Evolutionary conservation across 2,888 invertebrate genomes (phyloP).

Genomic region (Volucella zonaria): DNA sequence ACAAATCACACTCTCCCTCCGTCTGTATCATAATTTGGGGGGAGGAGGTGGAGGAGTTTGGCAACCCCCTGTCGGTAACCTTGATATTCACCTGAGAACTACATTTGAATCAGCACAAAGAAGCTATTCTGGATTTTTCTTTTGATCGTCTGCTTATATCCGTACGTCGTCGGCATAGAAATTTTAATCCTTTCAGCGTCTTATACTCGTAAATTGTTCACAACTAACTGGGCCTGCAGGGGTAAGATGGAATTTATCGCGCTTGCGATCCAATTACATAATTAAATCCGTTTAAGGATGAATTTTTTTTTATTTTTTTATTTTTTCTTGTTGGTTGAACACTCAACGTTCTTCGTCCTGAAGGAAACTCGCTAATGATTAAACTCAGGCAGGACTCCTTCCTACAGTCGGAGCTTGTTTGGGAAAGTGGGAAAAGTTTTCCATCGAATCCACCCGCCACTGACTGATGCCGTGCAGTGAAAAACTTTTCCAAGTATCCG

Average conservation of each 20-base stretch:
- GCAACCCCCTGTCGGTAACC: background rate
- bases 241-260: conserved; percentile 34
- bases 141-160: conserved; percentile 37
- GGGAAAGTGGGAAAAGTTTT: conserved; percentile 31
- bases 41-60: too few species aligned
- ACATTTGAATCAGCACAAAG: background rate
- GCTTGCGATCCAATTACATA: conserved; percentile 79
- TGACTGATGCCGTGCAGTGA: background rate
- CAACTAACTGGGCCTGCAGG: conserved; percentile 15
- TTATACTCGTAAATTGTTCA: conserved; percentile 38
- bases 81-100: conserved; percentile 28
- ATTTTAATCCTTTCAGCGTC: conserved; percentile 61
- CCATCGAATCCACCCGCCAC: background rate
- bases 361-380: conserved; percentile 49
- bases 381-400: conserved; percentile 41
- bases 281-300: conserved; percentile 79
- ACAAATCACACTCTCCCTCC: conserved; percentile 4
- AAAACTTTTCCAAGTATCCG: conserved; percentile 32
- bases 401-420: conserved; percentile 11
- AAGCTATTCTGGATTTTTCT: conserved; percentile 16
- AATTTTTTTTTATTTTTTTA: background rate
- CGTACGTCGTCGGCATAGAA: background rate
- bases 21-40: too few species aligned
- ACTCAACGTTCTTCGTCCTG: background rate
- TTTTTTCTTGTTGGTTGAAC: conserved; percentile 1